Percentiles rank a stretch among this genome's conserved stretches.
phyloP scores from a whole-genome alignment of 2,797 vertebrate genomes.

The Phalanger gymnotis region DNA sequence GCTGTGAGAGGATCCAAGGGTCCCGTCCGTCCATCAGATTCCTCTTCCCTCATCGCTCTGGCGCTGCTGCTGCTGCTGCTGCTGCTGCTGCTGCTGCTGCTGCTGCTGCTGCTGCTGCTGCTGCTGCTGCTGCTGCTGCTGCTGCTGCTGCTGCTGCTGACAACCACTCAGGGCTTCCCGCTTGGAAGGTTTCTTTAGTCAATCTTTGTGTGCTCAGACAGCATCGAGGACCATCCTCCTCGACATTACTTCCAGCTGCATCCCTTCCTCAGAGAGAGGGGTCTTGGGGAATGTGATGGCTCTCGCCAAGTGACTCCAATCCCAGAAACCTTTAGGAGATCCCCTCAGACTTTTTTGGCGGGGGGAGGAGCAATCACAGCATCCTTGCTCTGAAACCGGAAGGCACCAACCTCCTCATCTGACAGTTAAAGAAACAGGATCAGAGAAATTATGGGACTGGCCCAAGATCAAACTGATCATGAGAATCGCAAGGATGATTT shows the following conservation, averaged over 20 bases:
- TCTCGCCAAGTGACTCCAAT: neutral
- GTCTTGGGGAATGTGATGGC: neutral
- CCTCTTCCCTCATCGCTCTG: neutral
- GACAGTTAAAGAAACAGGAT: neutral
- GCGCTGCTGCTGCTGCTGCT: too few species aligned
- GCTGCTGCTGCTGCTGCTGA: too few species aligned
- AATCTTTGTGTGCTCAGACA: neutral
- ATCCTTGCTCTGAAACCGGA: too few species aligned
- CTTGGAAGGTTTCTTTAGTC: too few species aligned
- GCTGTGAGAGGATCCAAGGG: neutral
- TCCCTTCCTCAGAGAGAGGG: neutral
- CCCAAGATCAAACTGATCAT: neutral
- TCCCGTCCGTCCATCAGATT: neutral
- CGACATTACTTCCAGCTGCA: neutral
- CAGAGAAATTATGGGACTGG: neutral
- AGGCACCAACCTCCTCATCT: neutral
- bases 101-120: too few species aligned
- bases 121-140: too few species aligned
- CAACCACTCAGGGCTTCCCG: neutral
- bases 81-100: too few species aligned
- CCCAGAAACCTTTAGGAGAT: neutral
- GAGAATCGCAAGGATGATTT: too few species aligned
- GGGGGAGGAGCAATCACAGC: too few species aligned
- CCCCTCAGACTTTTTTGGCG: too few species aligned
- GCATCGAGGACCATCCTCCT: neutral